phyloP scores from a whole-genome alignment of 2,888 invertebrate species.

The Machimus rusticus region DNA sequence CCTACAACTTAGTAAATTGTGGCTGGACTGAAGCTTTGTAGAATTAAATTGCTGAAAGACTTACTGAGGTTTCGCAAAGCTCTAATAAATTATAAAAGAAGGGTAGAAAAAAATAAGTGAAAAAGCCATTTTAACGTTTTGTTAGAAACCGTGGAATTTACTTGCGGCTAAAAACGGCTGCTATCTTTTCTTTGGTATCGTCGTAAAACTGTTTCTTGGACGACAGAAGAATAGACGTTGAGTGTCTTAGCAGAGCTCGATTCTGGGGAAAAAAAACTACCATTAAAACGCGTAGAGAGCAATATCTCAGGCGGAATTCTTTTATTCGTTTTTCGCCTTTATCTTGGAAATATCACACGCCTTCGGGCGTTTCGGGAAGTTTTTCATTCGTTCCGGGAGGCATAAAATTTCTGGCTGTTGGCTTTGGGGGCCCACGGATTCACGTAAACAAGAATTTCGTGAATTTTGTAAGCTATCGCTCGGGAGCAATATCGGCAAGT shows the following conservation, averaged over 20 bases:
- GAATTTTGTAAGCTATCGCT: neutral
- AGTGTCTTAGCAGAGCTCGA: neutral
- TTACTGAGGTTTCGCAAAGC: neutral
- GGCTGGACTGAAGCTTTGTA: neutral
- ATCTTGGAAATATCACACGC: neutral
- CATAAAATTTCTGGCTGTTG: neutral
- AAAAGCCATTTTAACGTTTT: neutral
- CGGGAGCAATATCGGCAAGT: neutral
- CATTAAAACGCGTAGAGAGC: neutral
- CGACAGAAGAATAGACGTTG: neutral
- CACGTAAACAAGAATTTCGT: neutral
- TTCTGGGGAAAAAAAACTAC: neutral
- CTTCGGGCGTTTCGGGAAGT: neutral
- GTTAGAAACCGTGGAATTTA: neutral
- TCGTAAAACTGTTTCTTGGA: neutral
- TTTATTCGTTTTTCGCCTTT: neutral
- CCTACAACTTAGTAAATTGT: neutral
- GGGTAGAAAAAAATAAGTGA: neutral
- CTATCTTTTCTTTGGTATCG: neutral
- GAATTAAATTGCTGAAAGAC: neutral
- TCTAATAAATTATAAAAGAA: neutral
- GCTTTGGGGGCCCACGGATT: neutral
- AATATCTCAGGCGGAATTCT: neutral
- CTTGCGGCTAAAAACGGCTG: neutral
- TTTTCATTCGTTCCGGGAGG: neutral